These are phyloP conservation scores for Microtus montanus DNA, from an alignment of 2,113 vertebrate species.

Conservation along the genomic window DNA sequence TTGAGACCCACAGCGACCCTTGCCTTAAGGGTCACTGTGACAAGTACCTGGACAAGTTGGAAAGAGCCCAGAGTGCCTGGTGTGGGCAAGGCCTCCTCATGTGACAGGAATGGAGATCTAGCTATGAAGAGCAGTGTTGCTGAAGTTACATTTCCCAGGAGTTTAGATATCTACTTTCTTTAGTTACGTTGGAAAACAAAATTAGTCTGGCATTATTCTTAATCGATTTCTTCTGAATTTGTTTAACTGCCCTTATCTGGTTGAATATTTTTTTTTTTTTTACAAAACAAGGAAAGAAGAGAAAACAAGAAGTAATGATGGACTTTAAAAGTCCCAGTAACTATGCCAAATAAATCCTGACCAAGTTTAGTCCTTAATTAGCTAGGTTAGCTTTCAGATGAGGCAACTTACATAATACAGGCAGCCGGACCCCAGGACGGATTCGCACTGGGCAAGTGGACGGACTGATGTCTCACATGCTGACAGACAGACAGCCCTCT, in stretches of 20 bases:
- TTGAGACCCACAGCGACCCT: background rate
- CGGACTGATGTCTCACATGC: constrained; percentile 45
- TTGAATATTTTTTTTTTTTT: constrained; percentile 48
- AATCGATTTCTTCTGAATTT: constrained; percentile 52
- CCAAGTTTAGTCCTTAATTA: constrained; percentile 58
- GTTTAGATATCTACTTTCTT: constrained; percentile 13
- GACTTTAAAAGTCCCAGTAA: constrained; percentile 52
- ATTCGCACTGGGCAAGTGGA: background rate
- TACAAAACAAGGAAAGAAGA: constrained; percentile 45
- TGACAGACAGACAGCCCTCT: background rate
- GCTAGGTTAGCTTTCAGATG: constrained; percentile 68
- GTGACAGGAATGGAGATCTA: background rate
- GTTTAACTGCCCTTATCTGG: constrained; percentile 53
- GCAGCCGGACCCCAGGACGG: background rate
- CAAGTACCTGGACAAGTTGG: background rate
- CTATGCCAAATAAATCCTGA: constrained; percentile 53
- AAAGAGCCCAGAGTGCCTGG: background rate
- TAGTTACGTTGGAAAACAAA: background rate
- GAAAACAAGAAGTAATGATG: constrained; percentile 42
- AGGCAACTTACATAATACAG: constrained; percentile 40
- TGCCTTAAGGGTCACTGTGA: background rate
- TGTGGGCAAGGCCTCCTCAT: background rate
- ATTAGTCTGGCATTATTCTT: constrained; percentile 3
- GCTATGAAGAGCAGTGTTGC: accelerated
- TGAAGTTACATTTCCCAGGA: background rate